These are phyloP conservation scores for Styela clava DNA, from an alignment of 23 tunicate species.

Conservation along the genomic window DNA sequence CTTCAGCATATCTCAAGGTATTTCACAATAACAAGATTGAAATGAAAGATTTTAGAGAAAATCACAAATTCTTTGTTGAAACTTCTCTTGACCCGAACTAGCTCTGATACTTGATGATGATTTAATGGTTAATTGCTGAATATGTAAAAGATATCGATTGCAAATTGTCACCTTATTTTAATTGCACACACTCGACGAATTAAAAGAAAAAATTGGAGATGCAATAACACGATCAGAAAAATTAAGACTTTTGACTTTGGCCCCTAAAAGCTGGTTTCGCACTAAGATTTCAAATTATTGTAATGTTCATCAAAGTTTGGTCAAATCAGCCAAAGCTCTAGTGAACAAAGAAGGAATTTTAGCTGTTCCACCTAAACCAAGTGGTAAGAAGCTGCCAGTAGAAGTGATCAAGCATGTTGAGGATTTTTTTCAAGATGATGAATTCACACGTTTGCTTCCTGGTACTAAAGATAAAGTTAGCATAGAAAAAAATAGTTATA, in stretches of 20 bases:
- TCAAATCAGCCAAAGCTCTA: background rate
- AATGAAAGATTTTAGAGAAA: too few relatives aligned
- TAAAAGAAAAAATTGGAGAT: constrained; percentile 22
- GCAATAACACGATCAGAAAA: constrained; percentile 27
- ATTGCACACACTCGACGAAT: too few relatives aligned
- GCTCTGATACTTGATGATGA: too few relatives aligned
- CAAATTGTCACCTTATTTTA: too few relatives aligned
- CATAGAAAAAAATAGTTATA: constrained; percentile 8
- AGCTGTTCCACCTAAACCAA: background rate
- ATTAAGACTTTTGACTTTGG: constrained; percentile 25
- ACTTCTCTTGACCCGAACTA: too few relatives aligned
- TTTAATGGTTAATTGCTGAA: too few relatives aligned
- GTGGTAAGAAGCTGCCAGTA: background rate
- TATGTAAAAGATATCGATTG: too few relatives aligned
- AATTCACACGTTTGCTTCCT: constrained; percentile 13
- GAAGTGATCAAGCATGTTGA: constrained; percentile 8
- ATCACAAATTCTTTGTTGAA: too few relatives aligned
- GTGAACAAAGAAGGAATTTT: constrained; percentile 10
- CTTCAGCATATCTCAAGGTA: too few relatives aligned
- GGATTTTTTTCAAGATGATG: constrained; percentile 15
- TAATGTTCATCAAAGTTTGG: constrained; percentile 13
- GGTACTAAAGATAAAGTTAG: constrained; percentile 21
- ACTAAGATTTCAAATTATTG: constrained; percentile 3
- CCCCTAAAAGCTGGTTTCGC: constrained; percentile 17
- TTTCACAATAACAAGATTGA: too few relatives aligned